phyloP scores from a whole-genome alignment of 2,113 vertebrate genomes.

The Nansenia antarctica region DNA sequence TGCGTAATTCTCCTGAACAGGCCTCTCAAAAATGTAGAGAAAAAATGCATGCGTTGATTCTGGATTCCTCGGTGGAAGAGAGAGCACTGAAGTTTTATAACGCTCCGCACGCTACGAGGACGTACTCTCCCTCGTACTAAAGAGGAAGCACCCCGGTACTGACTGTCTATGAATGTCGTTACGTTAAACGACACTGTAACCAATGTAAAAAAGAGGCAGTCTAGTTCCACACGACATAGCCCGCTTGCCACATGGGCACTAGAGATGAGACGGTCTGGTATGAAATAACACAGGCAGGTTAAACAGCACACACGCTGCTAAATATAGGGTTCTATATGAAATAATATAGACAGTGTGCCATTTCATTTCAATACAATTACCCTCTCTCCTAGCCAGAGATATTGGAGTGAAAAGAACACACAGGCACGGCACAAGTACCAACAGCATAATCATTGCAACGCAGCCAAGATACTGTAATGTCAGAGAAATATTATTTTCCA shows the following conservation, averaged over 20 bases:
- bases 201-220: conserved; percentile 43
- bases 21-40: conserved; percentile 69
- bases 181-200: conserved; percentile 17
- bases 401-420: conserved; percentile 45
- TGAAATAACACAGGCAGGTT: too few species aligned
- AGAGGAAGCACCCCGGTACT: too few species aligned
- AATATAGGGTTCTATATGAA: not conserved
- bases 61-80: conserved; percentile 44
- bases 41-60: conserved; percentile 43
- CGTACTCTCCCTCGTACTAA: conserved; percentile 16
- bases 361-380: conserved; percentile 67
- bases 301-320: conserved; percentile 6
- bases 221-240: conserved; percentile 40
- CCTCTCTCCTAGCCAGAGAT: conserved; percentile 50
- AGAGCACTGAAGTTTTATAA: conserved; percentile 56
- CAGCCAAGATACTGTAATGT: conserved; percentile 34
- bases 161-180: too few species aligned
- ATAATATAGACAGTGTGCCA: conserved; percentile 32
- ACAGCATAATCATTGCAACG: conserved; percentile 26
- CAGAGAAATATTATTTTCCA: conserved; percentile 31
- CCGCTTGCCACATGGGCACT: conserved; percentile 42
- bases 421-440: not conserved
- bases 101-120: conserved; percentile 42
- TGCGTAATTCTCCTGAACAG: conserved; percentile 68
- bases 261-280: too few species aligned